phyloP scores from a whole-genome alignment of 2,888 invertebrate genomes.

The Drosophila koepferae region DNA sequence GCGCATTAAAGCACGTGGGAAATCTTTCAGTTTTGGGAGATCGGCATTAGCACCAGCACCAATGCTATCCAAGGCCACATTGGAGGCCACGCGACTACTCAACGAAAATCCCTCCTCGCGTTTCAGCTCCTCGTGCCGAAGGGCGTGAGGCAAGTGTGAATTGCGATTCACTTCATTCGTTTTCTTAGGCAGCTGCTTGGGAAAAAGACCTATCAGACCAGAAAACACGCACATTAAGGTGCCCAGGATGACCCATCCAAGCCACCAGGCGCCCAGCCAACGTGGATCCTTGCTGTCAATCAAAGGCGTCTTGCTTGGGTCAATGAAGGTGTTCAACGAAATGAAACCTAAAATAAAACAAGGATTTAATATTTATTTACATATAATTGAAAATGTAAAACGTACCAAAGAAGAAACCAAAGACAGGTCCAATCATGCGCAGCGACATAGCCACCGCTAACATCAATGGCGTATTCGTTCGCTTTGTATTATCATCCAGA shows the following conservation, averaged over 20 bases:
- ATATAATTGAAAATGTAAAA: not conserved
- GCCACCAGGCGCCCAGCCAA: constrained; percentile 92
- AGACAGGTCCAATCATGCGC: constrained; percentile 86
- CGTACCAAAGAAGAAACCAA: constrained; percentile 87
- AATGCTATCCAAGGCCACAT: constrained; percentile 73
- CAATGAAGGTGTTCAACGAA: constrained; percentile 87
- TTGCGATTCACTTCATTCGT: constrained; percentile 57
- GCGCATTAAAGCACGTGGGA: constrained; percentile 87
- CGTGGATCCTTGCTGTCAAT: constrained; percentile 88
- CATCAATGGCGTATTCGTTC: constrained; percentile 88
- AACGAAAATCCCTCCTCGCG: constrained; percentile 74
- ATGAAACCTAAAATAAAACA: constrained; percentile 73
- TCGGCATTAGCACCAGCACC: constrained; percentile 68
- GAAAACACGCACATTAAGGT: constrained; percentile 87
- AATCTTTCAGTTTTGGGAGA: constrained; percentile 86
- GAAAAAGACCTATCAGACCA: constrained; percentile 88
- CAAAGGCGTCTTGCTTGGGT: constrained; percentile 87
- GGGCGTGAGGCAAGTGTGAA: constrained; percentile 80
- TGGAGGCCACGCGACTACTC: constrained; percentile 77
- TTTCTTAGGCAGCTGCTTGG: constrained; percentile 84
- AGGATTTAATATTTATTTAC: not conserved
- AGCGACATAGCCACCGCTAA: constrained; percentile 85
- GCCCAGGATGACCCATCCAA: constrained; percentile 87
- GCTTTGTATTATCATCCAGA: constrained; percentile 89
- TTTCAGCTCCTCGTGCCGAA: constrained; percentile 78